Conservation (phyloP, 2,888 invertebrate genomes). For the Tupiocoris notatus region DNA sequence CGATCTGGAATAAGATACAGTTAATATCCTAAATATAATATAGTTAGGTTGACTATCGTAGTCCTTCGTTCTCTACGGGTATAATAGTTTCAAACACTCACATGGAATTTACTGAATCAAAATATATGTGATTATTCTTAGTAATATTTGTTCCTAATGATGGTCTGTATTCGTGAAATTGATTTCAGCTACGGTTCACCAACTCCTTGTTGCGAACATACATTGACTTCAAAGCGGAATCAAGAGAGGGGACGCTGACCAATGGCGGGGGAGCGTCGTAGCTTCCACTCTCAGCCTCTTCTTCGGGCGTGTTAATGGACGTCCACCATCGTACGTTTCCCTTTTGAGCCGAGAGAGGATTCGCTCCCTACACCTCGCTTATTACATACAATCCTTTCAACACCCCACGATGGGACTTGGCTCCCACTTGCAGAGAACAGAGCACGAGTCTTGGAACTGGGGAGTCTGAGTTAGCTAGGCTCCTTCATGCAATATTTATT, state of each 20-base stretch:
- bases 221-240: too few species aligned
- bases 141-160: too few species aligned
- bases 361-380: not conserved
- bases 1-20: too few species aligned
- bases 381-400: not conserved
- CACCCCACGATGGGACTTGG: not conserved
- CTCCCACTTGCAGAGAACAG: not conserved
- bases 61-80: too few species aligned
- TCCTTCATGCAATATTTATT: not conserved
- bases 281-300: not conserved
- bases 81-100: too few species aligned
- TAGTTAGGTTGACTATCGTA: too few species aligned
- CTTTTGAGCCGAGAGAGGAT: not conserved
- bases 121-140: too few species aligned
- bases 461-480: not conserved
- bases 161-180: too few species aligned
- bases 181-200: too few species aligned
- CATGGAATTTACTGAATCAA: too few species aligned
- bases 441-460: not conserved
- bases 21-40: too few species aligned
- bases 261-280: not conserved
- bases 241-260: not conserved
- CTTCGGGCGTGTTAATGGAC: not conserved
- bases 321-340: not conserved
- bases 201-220: too few species aligned